Evolutionary conservation across 2,113 vertebrate genomes (phyloP).

Genomic region (Aythya baeri): DNA sequence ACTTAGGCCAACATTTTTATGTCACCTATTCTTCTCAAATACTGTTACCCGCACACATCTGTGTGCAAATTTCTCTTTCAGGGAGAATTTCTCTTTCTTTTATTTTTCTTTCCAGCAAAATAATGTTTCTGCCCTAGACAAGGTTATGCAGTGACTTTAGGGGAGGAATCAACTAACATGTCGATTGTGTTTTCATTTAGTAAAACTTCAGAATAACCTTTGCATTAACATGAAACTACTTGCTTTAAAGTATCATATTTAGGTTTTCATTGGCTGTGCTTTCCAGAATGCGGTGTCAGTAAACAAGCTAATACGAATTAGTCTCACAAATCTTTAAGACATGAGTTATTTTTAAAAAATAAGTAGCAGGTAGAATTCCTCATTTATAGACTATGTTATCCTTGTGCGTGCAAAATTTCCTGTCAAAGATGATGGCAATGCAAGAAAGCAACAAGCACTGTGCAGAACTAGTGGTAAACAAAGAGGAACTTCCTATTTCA

Average conservation of each 20-base stretch:
- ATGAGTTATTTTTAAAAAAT: background rate
- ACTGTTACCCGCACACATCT: background rate
- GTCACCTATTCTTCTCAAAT: slow-evolving; percentile 12
- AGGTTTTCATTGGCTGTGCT: slow-evolving; percentile 50
- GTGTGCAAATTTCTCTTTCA: background rate
- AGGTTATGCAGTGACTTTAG: background rate
- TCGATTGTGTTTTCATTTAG: background rate
- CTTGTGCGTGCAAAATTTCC: slow-evolving; percentile 14
- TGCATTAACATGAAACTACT: slow-evolving; percentile 36
- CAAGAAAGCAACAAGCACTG: slow-evolving; percentile 57
- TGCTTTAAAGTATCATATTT: slow-evolving; percentile 8
- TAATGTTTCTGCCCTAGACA: background rate
- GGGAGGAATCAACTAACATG: background rate
- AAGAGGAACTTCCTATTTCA: slow-evolving; percentile 74
- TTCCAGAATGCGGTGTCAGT: background rate
- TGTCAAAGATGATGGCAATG: slow-evolving; percentile 18
- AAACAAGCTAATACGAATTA: slow-evolving; percentile 2
- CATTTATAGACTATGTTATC: background rate
- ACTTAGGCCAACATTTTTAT: background rate
- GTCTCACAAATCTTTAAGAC: background rate
- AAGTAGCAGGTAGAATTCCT: background rate
- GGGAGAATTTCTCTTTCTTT: background rate
- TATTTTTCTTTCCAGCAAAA: background rate
- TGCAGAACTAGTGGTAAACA: slow-evolving; percentile 71
- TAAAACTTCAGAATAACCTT: slow-evolving; percentile 23